A percentile compares a stretch with the other conserved stretches of the same genome.
phyloP scores from a whole-genome alignment of 2,888 invertebrate genomes.

The Lasius fuliginosus region DNA sequence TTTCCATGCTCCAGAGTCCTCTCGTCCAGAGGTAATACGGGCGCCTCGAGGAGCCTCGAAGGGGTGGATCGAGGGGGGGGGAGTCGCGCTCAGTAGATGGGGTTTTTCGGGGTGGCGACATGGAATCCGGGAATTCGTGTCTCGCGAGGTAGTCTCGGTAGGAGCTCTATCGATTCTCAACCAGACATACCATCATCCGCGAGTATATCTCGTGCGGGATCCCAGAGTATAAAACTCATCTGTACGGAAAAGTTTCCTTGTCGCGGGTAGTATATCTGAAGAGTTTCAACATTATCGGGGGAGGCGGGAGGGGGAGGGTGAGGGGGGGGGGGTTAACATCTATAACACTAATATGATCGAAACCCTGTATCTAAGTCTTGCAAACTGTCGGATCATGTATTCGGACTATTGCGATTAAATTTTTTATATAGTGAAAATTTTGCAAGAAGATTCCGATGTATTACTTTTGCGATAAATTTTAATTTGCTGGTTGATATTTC shows the following conservation, averaged over 20 bases:
- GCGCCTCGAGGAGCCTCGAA: slow-evolving; percentile 70
- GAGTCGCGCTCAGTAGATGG: slow-evolving; percentile 75
- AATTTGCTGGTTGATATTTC: not conserved
- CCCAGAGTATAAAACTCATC: slow-evolving; percentile 62
- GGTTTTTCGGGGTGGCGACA: slow-evolving; percentile 79
- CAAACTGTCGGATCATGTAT: not conserved
- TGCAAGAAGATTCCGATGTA: not conserved
- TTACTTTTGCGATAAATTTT: not conserved
- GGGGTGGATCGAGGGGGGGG: slow-evolving; percentile 70
- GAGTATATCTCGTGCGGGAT: slow-evolving; percentile 70
- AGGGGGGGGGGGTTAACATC: too few relatives aligned
- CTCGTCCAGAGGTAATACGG: slow-evolving; percentile 78
- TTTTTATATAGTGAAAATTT: not conserved
- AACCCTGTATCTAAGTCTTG: not conserved
- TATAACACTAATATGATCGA: not conserved
- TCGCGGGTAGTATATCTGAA: not conserved
- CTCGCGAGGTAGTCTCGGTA: slow-evolving; percentile 79
- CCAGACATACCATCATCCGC: slow-evolving; percentile 79
- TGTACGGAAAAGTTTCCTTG: slow-evolving; percentile 51
- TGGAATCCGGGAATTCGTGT: slow-evolving; percentile 82
- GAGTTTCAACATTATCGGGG: not conserved
- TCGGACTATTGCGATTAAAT: not conserved
- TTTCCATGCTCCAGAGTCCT: slow-evolving; percentile 68
- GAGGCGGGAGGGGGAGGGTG: too few relatives aligned
- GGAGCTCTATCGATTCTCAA: slow-evolving; percentile 83